A percentile compares a stretch with the other conserved stretches of the same genome.
Conservation (phyloP, 2,797 vertebrate genomes). For the Distichodus sexfasciatus region DNA sequence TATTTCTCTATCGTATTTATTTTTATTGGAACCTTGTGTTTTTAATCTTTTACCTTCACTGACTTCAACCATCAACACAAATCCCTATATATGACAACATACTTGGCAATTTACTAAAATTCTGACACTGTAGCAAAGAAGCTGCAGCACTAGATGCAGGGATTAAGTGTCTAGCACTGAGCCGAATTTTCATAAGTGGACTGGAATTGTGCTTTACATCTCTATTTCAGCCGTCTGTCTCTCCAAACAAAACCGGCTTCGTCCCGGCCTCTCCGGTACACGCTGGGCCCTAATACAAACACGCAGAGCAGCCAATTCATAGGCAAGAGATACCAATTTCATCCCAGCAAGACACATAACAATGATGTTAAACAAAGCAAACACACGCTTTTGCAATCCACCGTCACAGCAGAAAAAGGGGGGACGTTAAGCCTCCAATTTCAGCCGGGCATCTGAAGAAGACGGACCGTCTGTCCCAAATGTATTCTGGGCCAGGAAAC, state of each 20-base stretch:
- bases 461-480: slow-evolving; percentile 63
- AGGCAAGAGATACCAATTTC: slow-evolving; percentile 72
- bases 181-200: slow-evolving; percentile 23
- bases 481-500: slow-evolving; percentile 68
- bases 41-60: too few species aligned
- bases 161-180: slow-evolving; percentile 2
- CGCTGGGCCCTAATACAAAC: slow-evolving; percentile 63
- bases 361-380: slow-evolving; percentile 77
- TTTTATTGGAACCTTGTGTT: too few species aligned
- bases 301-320: slow-evolving; percentile 63
- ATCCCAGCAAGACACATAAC: slow-evolving; percentile 68
- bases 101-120: too few species aligned
- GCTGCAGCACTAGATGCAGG: neutral
- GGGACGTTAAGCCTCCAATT: slow-evolving; percentile 73
- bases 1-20: too few species aligned
- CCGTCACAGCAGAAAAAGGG: slow-evolving; percentile 44
- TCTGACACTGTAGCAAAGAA: too few species aligned
- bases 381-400: slow-evolving; percentile 68
- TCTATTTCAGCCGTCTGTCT: slow-evolving; percentile 23
- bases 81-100: too few species aligned
- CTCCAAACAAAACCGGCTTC: slow-evolving; percentile 47
- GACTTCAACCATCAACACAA: too few species aligned
- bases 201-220: slow-evolving; percentile 31
- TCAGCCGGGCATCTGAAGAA: slow-evolving; percentile 59
- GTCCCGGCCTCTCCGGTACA: slow-evolving; percentile 38